A percentile compares a stretch with the other conserved stretches of the same genome.
These are phyloP conservation scores for Drosophila gunungcola DNA, from an alignment of 1,140 invertebrate species.

Conservation along the genomic window DNA sequence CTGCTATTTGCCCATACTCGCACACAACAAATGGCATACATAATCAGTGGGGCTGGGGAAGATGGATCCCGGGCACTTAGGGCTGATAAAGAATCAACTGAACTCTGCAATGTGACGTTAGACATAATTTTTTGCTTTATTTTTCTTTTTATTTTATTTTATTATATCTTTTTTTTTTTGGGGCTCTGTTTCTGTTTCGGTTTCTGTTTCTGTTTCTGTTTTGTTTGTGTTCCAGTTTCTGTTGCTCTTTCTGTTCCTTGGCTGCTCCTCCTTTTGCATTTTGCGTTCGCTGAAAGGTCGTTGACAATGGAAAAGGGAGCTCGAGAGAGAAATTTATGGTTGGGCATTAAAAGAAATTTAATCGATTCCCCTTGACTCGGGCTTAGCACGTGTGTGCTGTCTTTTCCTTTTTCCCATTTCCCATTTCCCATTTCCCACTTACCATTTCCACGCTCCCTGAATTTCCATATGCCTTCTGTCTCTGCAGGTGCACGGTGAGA, in stretches of 20 bases:
- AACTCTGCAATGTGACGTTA: conserved; percentile 64
- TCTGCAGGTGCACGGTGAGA: conserved; percentile 4
- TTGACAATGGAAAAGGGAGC: conserved; percentile 59
- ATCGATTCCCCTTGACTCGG: conserved; percentile 61
- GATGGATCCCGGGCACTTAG: conserved; percentile 59
- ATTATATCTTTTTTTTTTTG: conserved; percentile 16
- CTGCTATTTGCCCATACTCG: conserved; percentile 8
- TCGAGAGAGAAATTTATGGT: conserved; percentile 70
- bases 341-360: conserved; percentile 74
- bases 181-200: not conserved
- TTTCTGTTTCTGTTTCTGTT: conserved; percentile 19
- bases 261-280: conserved; percentile 1
- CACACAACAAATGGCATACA: conserved; percentile 48
- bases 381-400: conserved; percentile 63
- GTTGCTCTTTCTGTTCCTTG: conserved; percentile 26
- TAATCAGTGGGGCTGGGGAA: conserved; percentile 25
- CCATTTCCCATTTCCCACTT: conserved; percentile 2
- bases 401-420: conserved; percentile 28
- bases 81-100: conserved; percentile 67
- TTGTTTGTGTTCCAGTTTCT: conserved; percentile 40
- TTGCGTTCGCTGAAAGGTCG: conserved; percentile 64
- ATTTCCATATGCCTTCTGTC: conserved; percentile 46
- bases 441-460: conserved; percentile 3
- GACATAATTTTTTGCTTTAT: conserved; percentile 67
- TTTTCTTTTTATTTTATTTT: conserved; percentile 25